A percentile compares a stretch with the other conserved stretches of the same genome.
Evolutionary conservation across 92 coral and sea anemone genomes (phyloP).

Genomic region (Umimayanthus kanabou): DNA sequence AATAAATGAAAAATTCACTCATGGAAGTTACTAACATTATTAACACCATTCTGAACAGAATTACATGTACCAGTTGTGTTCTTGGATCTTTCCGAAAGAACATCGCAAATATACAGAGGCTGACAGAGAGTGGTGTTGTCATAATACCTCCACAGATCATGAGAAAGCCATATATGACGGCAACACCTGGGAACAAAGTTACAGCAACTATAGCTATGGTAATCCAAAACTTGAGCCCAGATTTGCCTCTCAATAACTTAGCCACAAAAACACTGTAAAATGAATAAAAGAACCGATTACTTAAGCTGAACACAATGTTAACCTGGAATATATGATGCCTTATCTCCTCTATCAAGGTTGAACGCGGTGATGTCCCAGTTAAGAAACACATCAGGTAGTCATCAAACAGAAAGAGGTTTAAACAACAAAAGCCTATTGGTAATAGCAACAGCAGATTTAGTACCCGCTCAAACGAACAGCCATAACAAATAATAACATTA

Average conservation of each 20-base stretch:
- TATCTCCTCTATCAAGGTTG: constrained; percentile 2
- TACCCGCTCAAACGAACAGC: no score
- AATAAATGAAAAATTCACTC: no score
- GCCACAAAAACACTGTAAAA: neutral
- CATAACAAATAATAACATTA: neutral
- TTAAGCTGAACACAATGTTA: neutral
- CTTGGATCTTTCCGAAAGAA: neutral
- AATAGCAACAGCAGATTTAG: neutral
- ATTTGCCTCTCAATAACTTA: neutral
- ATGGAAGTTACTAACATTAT: no score
- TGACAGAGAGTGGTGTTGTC: neutral
- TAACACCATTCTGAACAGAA: neutral
- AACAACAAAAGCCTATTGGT: neutral
- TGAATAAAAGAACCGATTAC: neutral
- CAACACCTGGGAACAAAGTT: neutral
- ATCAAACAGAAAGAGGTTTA: neutral
- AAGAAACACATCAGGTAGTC: neutral
- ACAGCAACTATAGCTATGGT: neutral
- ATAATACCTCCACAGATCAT: neutral
- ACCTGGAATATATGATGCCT: neutral
- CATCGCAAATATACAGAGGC: neutral
- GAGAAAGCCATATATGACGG: neutral
- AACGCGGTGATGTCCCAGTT: neutral
- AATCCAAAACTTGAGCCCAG: neutral
- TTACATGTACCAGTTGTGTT: neutral